Evolutionary conservation across 1,140 invertebrate species (phyloP), one percentile per base, ranked within the genome.

Genomic region (Elymnias hypermnestra): DNA sequence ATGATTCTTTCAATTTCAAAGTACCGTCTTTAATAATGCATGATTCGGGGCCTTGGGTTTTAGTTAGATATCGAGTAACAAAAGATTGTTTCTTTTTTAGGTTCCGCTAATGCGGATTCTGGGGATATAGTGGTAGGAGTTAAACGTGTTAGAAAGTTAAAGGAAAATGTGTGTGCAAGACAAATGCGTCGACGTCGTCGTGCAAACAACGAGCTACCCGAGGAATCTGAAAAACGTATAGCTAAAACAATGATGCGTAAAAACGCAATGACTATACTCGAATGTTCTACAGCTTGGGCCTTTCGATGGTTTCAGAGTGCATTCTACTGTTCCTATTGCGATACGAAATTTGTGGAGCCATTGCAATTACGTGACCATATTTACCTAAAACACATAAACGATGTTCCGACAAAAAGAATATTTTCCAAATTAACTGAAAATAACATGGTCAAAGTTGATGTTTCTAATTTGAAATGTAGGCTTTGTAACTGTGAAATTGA

Each of bases 391-490:
- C 82, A 85, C 53, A 36, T 73, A 21, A 50, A 58, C 5, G 63
- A 73, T 21, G 10, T 22, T 0, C 73, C 73, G 0, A 79, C 73
- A 7, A 68, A 66, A 35, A 55, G 40, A 35, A 59, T 85, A 12
- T 87, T 87, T 39, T 63, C 74, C 0, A 78, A 86, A 49, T 58
- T 87, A 5, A 78, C 60, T 2, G 85, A 86, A 58, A 83, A 83
- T 37, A 87, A 89, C 46, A 87, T 87, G 63, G 56, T 78, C 2
- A 85, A 82, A 64, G 55, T 84, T 36, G 86, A 50, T 64, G 83
- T 69, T 59, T 60, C 57, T 5, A 45, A 60, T 18, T 56, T 83
- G 6, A 41, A 21, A 7, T 88, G 87, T 54, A 62, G 67, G 2
- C 3, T 88, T 0, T 89, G 87, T 48, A 61, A 68, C 9, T 66